Evolutionary conservation across 1,140 invertebrate species (phyloP).

Genomic region (Mactra quadrangularis): DNA sequence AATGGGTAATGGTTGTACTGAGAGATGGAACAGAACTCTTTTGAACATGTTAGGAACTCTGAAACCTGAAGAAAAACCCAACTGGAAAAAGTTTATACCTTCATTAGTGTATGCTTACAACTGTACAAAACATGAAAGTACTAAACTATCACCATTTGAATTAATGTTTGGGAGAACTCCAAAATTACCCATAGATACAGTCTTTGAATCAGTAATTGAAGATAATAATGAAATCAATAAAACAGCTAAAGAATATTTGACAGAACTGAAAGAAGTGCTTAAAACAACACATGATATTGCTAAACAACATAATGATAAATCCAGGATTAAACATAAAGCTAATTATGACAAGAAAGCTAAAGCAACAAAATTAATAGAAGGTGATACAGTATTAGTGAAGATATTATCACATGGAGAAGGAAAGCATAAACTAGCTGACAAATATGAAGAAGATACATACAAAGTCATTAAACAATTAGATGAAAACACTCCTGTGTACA

Average conservation of each 20-base stretch:
- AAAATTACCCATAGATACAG: slow-evolving; percentile 4
- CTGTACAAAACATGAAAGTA: slow-evolving; percentile 23
- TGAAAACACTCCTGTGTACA: slow-evolving; percentile 31
- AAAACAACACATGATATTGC: not conserved
- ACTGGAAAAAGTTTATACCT: slow-evolving; percentile 49
- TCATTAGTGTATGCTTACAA: slow-evolving; percentile 30
- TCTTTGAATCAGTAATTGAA: slow-evolving; percentile 36
- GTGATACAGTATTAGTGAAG: slow-evolving; percentile 16
- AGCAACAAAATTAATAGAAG: not conserved
- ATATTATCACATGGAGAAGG: not conserved
- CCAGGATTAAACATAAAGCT: not conserved
- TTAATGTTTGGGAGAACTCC: slow-evolving; percentile 59
- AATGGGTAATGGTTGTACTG: not conserved
- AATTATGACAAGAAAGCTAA: slow-evolving; percentile 22
- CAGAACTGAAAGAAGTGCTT: too few species aligned
- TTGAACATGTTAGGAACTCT: slow-evolving; percentile 23
- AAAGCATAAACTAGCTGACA: slow-evolving; percentile 17
- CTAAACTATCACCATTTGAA: slow-evolving; percentile 14
- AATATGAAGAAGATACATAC: slow-evolving; percentile 22
- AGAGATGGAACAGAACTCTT: slow-evolving; percentile 26
- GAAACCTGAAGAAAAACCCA: not conserved
- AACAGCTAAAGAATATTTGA: not conserved
- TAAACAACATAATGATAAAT: not conserved
- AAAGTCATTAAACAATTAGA: slow-evolving; percentile 12
- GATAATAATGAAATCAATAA: not conserved